Percentiles rank a stretch among this genome's conserved stretches.
Evolutionary conservation across 35 echinoderm and acorn worm genomes (phyloP).

Genomic region (Lytechinus pictus): DNA sequence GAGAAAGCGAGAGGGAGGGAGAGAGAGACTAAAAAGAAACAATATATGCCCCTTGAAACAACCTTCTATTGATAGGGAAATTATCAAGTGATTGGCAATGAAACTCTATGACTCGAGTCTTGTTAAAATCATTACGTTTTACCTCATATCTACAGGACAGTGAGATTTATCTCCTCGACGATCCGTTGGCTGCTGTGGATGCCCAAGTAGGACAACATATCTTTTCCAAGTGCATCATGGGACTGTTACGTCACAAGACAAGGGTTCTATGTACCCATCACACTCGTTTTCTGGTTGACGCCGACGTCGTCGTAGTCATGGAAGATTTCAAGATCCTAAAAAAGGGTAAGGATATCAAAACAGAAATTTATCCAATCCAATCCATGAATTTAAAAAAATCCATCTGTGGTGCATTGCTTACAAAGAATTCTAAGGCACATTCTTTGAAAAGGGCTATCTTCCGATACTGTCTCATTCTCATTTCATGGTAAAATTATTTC

Average conservation of each 20-base stretch:
- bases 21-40: no score
- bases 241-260: slow-evolving; percentile 67
- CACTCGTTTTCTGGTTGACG: slow-evolving; percentile 60
- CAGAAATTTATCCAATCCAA: not conserved
- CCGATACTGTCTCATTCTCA: no score
- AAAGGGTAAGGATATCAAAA: slow-evolving; percentile 8
- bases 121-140: not conserved
- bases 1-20: not conserved
- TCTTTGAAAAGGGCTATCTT: no score
- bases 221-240: slow-evolving; percentile 78
- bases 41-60: no score
- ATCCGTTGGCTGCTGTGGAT: slow-evolving; percentile 72
- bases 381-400: not conserved
- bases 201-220: slow-evolving; percentile 67
- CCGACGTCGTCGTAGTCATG: slow-evolving; percentile 63
- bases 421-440: no score
- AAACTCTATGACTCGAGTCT: no score
- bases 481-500: no score
- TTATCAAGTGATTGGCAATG: no score
- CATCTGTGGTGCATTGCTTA: no score
- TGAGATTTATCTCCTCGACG: slow-evolving; percentile 70
- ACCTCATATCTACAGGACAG: slow-evolving; percentile 49
- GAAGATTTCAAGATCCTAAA: slow-evolving; percentile 44
- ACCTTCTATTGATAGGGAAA: no score
- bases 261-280: slow-evolving; percentile 74